These are phyloP conservation scores for Neostethus bicornis DNA, from an alignment of 2,797 vertebrate species.

Conservation along the genomic window DNA sequence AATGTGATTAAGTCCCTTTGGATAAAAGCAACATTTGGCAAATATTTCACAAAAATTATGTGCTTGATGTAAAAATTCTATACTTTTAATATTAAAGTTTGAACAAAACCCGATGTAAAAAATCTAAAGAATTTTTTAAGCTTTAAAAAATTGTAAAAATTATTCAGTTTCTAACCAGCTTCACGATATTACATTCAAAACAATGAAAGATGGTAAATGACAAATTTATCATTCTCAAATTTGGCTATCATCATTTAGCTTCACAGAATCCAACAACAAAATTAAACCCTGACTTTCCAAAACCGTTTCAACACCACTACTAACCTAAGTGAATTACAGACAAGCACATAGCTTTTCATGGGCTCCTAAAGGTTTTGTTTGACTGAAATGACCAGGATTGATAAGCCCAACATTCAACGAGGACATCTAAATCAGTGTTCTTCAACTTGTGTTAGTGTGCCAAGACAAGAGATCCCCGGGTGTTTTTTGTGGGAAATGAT, in stretches of 20 bases:
- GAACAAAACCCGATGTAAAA: too few relatives aligned
- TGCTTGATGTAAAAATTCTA: slow-evolving; percentile 36
- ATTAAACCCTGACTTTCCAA: neutral
- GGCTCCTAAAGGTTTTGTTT: neutral
- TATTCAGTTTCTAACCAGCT: neutral
- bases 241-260: neutral
- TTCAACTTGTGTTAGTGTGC: too few relatives aligned
- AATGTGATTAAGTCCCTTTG: slow-evolving; percentile 61
- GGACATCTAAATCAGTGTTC: neutral
- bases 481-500: too few relatives aligned
- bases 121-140: slow-evolving; percentile 5
- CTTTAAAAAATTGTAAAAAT: neutral
- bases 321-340: neutral
- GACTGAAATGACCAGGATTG: neutral
- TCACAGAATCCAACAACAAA: neutral
- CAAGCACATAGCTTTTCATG: too few relatives aligned
- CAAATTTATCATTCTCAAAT: too few relatives aligned
- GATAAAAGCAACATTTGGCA: slow-evolving; percentile 43
- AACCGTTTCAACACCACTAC: neutral
- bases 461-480: too few relatives aligned
- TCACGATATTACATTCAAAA: neutral
- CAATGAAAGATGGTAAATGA: neutral
- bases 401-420: neutral
- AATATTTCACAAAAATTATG: slow-evolving; percentile 33
- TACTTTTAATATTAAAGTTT: too few relatives aligned